Percentiles rank a stretch among this genome's conserved stretches.
These are phyloP conservation scores for Lytechinus pictus DNA, from an alignment of 35 echinoderm and acorn worm genomes.

Conservation along the genomic window DNA sequence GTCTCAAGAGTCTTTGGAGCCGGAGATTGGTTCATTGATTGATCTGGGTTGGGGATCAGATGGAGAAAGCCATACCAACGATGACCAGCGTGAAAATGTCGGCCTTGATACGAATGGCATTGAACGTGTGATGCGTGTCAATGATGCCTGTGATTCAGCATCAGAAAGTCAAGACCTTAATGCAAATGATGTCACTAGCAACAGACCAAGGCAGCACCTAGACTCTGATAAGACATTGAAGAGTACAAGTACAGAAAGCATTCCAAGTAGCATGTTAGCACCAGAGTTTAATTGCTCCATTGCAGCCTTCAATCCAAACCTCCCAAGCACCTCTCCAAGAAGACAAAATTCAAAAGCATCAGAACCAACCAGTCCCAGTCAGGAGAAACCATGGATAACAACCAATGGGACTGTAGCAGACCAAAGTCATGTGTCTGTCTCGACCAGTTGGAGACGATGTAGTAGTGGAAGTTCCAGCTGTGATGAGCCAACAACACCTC, in stretches of 20 bases:
- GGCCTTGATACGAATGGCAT: neutral
- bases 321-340: constrained; percentile 7
- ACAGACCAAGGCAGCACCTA: neutral
- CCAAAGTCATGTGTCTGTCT: constrained; percentile 10
- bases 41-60: neutral
- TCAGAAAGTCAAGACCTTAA: neutral
- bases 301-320: constrained; percentile 72
- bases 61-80: neutral
- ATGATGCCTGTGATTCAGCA: neutral
- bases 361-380: constrained; percentile 51
- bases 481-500: neutral
- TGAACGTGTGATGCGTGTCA: neutral
- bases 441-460: neutral
- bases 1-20: neutral
- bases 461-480: constrained; percentile 23
- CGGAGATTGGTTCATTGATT: neutral
- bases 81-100: neutral
- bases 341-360: constrained; percentile 7
- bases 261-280: neutral
- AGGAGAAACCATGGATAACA: constrained; percentile 43
- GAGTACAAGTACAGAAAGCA: neutral
- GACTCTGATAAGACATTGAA: neutral
- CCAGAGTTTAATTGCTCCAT: constrained; percentile 71
- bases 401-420: neutral
- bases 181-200: neutral